These are phyloP conservation scores for Paedocypris micromegethes DNA, from an alignment of 2,797 vertebrate genomes.

Conservation along the genomic window DNA sequence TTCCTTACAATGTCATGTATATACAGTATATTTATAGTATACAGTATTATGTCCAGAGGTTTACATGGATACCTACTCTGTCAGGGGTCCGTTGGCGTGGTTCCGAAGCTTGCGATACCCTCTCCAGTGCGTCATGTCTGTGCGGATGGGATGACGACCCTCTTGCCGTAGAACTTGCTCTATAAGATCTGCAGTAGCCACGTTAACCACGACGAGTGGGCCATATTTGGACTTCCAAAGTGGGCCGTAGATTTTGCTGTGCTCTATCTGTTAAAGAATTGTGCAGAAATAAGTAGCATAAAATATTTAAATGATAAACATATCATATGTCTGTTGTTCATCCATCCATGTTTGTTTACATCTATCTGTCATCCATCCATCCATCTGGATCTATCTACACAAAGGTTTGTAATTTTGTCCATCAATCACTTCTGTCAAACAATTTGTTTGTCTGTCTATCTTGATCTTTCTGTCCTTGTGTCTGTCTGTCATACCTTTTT, in stretches of 20 bases:
- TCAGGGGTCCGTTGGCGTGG: constrained; percentile 71
- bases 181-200: constrained; percentile 70
- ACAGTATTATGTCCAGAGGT: background rate
- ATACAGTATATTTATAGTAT: background rate
- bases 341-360: too few relatives aligned
- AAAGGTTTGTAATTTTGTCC: too few relatives aligned
- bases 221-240: constrained; percentile 73
- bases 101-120: constrained; percentile 67
- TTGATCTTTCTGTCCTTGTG: too few relatives aligned
- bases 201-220: constrained; percentile 67
- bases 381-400: too few relatives aligned
- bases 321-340: background rate
- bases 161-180: constrained; percentile 75
- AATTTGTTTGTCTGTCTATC: too few relatives aligned
- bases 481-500: too few relatives aligned
- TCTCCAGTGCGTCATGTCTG: constrained; percentile 75
- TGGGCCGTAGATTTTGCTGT: constrained; percentile 70
- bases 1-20: too few relatives aligned
- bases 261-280: constrained; percentile 62
- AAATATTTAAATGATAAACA: background rate
- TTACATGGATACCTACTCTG: constrained; percentile 62
- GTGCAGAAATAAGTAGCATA: background rate
- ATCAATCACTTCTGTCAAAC: too few relatives aligned
- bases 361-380: too few relatives aligned
- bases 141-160: constrained; percentile 63